Percentiles rank a stretch among this genome's conserved stretches.
These are phyloP conservation scores for Thymelicus lineola DNA, from an alignment of 2,888 invertebrate genomes.

Conservation along the genomic window DNA sequence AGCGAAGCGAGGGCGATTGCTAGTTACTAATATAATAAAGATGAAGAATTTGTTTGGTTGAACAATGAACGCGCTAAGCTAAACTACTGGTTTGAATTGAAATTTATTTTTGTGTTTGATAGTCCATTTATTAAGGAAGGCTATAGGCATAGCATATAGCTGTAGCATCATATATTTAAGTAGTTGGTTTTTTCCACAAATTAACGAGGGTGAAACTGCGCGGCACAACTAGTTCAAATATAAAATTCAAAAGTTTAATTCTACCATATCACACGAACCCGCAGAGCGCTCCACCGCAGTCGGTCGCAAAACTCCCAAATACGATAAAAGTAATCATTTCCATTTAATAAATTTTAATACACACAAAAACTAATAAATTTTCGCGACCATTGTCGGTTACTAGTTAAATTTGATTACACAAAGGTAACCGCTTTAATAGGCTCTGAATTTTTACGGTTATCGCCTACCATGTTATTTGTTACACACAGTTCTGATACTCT, in stretches of 20 bases:
- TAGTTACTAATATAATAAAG: too few species aligned
- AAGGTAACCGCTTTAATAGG: slow-evolving; percentile 27
- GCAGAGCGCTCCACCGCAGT: not conserved
- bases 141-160: too few species aligned
- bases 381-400: slow-evolving; percentile 13
- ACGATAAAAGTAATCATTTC: slow-evolving; percentile 17
- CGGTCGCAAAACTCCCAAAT: not conserved
- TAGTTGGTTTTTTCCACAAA: too few species aligned
- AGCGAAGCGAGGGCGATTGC: too few species aligned
- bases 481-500: not conserved
- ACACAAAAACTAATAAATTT: slow-evolving; percentile 25
- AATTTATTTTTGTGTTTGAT: too few species aligned
- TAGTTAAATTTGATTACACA: slow-evolving; percentile 33
- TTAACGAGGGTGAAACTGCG: too few species aligned
- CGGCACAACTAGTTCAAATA: too few species aligned
- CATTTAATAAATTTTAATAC: slow-evolving; percentile 30
- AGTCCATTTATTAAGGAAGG: too few species aligned
- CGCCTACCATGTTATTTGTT: slow-evolving; percentile 1
- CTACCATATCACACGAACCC: not conserved
- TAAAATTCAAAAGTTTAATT: not conserved
- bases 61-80: too few species aligned
- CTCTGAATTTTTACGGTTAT: slow-evolving; percentile 19
- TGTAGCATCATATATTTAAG: too few species aligned
- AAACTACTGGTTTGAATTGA: too few species aligned
- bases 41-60: too few species aligned